These are phyloP conservation scores for Halesus radiatus DNA, from an alignment of 1,140 invertebrate genomes.

Conservation along the genomic window DNA sequence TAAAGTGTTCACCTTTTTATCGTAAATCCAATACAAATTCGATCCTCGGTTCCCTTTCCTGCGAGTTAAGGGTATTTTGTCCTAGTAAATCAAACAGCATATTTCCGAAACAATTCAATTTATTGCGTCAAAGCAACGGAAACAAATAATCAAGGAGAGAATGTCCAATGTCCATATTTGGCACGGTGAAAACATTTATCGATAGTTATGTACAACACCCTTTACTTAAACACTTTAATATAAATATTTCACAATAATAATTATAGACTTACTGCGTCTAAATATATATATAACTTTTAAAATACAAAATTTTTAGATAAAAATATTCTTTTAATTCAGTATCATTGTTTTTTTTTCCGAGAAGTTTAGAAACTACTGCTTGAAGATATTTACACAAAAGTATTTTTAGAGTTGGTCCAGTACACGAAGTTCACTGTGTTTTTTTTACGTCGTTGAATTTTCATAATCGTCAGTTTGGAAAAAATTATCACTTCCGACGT, in stretches of 20 bases:
- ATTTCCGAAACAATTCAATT: slow-evolving; percentile 41
- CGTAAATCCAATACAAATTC: neutral
- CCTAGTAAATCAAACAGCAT: slow-evolving; percentile 33
- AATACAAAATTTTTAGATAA: slow-evolving; percentile 48
- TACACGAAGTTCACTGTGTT: neutral
- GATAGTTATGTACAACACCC: slow-evolving; percentile 28
- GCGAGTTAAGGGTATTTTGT: neutral
- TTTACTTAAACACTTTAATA: slow-evolving; percentile 36
- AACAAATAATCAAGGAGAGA: slow-evolving; percentile 21
- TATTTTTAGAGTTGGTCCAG: slow-evolving; percentile 28
- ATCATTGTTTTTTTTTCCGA: neutral
- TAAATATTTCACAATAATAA: slow-evolving; percentile 21
- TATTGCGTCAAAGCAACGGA: slow-evolving; percentile 34
- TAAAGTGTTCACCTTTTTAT: slow-evolving; percentile 2
- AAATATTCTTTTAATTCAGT: slow-evolving; percentile 38
- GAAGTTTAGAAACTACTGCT: neutral
- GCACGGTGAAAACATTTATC: slow-evolving; percentile 50
- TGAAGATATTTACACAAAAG: slow-evolving; percentile 27
- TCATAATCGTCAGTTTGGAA: slow-evolving; percentile 48
- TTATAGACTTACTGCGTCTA: slow-evolving; percentile 39
- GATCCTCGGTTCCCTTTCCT: neutral
- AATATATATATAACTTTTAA: slow-evolving; percentile 19
- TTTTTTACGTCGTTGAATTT: slow-evolving; percentile 45
- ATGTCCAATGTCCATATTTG: slow-evolving; percentile 44
- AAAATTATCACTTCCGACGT: slow-evolving; percentile 46